A percentile compares a stretch with the other conserved stretches of the same genome.
Conservation (phyloP, 2,113 vertebrate genomes). For the Salminus brasiliensis region DNA sequence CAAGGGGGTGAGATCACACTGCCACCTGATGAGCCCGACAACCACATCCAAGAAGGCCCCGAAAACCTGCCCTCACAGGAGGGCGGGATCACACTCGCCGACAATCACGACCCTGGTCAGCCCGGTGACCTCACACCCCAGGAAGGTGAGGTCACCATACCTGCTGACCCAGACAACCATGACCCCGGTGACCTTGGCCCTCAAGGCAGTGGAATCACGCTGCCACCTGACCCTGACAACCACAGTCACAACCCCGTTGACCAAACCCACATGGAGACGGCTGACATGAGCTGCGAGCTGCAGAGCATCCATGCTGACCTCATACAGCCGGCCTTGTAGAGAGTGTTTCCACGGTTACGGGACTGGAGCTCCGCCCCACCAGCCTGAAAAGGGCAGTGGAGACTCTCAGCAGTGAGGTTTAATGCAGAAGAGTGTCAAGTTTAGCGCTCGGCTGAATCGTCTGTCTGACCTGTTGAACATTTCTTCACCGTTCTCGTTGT, state of each 20-base stretch:
- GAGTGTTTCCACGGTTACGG: no score
- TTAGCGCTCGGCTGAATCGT: no score
- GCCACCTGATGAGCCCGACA: neutral
- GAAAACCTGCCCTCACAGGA: neutral
- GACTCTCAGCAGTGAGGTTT: neutral
- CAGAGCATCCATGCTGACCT: neutral
- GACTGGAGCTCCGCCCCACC: neutral
- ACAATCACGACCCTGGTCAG: no score
- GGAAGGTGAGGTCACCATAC: no score
- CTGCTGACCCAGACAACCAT: no score
- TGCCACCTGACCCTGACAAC: neutral
- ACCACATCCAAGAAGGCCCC: neutral
- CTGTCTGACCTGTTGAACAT: no score
- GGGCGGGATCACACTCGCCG: slow-evolving; percentile 58
- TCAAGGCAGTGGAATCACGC: no score
- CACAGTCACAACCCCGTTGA: neutral
- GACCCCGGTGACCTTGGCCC: no score
- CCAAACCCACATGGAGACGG: neutral
- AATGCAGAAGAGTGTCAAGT: no score
- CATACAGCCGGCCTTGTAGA: neutral
- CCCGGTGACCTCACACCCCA: neutral
- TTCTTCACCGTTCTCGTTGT: no score
- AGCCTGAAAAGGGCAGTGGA: neutral
- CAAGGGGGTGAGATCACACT: neutral
- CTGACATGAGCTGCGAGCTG: slow-evolving; percentile 17